Conservation (phyloP, 2,888 invertebrate genomes). For the Meiosimyza decipiens region DNA sequence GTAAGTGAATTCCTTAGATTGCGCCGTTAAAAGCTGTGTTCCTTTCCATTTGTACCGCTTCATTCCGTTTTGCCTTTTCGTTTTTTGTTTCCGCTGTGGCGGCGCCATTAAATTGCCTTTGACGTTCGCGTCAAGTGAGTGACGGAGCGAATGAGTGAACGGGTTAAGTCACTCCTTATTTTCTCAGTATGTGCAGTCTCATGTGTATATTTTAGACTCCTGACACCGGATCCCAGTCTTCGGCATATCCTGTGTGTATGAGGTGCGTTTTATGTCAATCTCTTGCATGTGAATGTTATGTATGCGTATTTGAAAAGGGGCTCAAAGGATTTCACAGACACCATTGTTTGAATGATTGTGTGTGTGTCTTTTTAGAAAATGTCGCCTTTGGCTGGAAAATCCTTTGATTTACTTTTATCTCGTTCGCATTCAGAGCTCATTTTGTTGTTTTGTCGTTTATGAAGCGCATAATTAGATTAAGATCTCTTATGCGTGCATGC, state of each 20-base stretch:
- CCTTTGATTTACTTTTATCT: slow-evolving; percentile 43
- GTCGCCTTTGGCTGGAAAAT: slow-evolving; percentile 40
- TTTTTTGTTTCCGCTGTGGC: slow-evolving; percentile 40
- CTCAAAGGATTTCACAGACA: slow-evolving; percentile 44
- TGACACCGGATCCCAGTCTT: background rate
- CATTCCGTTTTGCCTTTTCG: slow-evolving; percentile 12
- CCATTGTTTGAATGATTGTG: background rate
- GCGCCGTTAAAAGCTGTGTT: background rate
- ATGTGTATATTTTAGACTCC: background rate
- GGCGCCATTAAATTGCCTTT: slow-evolving; percentile 50
- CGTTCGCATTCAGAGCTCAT: slow-evolving; percentile 33
- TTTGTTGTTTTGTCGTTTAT: slow-evolving; percentile 40
- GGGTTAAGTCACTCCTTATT: slow-evolving; percentile 41
- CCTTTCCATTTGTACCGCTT: slow-evolving; percentile 1
- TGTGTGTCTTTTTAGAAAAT: slow-evolving; percentile 37
- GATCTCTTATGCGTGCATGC: slow-evolving; percentile 38
- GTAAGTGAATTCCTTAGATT: no score
- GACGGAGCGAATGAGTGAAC: slow-evolving; percentile 32
- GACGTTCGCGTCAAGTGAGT: slow-evolving; percentile 45
- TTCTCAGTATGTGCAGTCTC: background rate
- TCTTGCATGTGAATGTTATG: slow-evolving; percentile 1
- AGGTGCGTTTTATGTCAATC: slow-evolving; percentile 20
- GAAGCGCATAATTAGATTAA: slow-evolving; percentile 45
- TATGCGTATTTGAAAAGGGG: slow-evolving; percentile 36
- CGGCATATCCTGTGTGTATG: slow-evolving; percentile 24